Conservation (phyloP, 2,797 vertebrate genomes). For the Iguana delicatissima region DNA sequence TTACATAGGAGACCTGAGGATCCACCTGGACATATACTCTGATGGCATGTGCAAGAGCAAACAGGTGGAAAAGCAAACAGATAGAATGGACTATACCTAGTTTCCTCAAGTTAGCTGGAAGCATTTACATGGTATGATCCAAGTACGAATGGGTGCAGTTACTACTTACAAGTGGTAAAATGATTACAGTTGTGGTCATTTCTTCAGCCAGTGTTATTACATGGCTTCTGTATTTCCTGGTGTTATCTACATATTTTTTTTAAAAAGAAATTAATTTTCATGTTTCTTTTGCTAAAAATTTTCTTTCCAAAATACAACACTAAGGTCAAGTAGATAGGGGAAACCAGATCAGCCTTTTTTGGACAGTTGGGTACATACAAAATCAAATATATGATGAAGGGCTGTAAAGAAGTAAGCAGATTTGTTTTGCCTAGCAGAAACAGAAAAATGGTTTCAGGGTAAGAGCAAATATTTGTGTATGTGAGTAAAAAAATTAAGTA, state of each 20-base stretch:
- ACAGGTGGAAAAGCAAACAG: neutral
- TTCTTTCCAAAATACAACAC: neutral
- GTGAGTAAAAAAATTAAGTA: neutral
- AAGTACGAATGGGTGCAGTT: neutral
- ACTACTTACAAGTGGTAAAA: neutral
- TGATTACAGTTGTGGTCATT: neutral
- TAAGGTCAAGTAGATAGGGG: neutral
- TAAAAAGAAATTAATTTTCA: neutral
- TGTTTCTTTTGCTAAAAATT: neutral
- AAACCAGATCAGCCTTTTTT: neutral
- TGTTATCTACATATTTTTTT: neutral
- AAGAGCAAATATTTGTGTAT: neutral
- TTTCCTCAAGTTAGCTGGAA: neutral
- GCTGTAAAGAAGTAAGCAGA: neutral
- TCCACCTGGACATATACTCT: neutral
- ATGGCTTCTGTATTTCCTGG: neutral
- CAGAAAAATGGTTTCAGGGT: neutral
- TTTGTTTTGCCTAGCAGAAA: neutral
- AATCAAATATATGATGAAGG: neutral
- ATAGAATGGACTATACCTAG: neutral
- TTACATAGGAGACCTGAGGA: slow-evolving; percentile 19
- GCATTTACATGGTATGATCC: neutral
- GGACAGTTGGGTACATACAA: neutral
- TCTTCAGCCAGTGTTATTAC: slow-evolving; percentile 19
- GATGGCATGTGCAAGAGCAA: neutral